Percentiles rank a stretch among this genome's conserved stretches.
Evolutionary conservation across 1,140 invertebrate genomes (phyloP).

Genomic region (Harpegnathos saltator): DNA sequence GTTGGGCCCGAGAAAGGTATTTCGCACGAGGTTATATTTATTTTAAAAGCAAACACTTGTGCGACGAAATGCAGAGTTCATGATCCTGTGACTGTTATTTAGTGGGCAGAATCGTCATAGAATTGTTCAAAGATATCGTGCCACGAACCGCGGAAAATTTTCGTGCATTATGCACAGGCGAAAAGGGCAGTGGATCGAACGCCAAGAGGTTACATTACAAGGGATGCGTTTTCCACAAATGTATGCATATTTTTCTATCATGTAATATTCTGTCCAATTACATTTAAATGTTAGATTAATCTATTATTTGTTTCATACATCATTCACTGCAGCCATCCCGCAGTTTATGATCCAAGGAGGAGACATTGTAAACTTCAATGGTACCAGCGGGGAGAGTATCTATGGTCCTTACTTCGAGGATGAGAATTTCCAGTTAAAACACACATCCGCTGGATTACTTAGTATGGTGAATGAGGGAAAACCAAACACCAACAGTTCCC

Average conservation of each 20-base stretch:
- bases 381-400: slow-evolving; percentile 96
- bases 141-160: slow-evolving; percentile 98
- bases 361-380: slow-evolving; percentile 93
- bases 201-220: slow-evolving; percentile 92
- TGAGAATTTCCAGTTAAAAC: slow-evolving; percentile 91
- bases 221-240: slow-evolving; percentile 91
- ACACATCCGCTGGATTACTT: slow-evolving; percentile 91
- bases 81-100: slow-evolving; percentile 76
- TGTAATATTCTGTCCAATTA: neutral
- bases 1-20: slow-evolving; percentile 88
- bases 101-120: slow-evolving; percentile 93
- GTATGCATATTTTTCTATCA: slow-evolving; percentile 81
- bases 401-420: slow-evolving; percentile 96
- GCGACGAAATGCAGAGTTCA: slow-evolving; percentile 42
- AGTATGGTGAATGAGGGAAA: slow-evolving; percentile 96
- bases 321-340: slow-evolving; percentile 87
- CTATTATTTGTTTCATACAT: too few relatives aligned
- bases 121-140: slow-evolving; percentile 93
- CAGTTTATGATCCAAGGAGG: slow-evolving; percentile 95
- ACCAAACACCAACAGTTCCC: slow-evolving; percentile 95
- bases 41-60: slow-evolving; percentile 1
- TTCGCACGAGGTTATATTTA: slow-evolving; percentile 29
- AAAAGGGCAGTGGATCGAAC: slow-evolving; percentile 90
- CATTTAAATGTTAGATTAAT: too few relatives aligned
- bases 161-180: slow-evolving; percentile 94